Conservation (phyloP, 2,888 invertebrate genomes). For the Dyspetes luteomarginatus region DNA sequence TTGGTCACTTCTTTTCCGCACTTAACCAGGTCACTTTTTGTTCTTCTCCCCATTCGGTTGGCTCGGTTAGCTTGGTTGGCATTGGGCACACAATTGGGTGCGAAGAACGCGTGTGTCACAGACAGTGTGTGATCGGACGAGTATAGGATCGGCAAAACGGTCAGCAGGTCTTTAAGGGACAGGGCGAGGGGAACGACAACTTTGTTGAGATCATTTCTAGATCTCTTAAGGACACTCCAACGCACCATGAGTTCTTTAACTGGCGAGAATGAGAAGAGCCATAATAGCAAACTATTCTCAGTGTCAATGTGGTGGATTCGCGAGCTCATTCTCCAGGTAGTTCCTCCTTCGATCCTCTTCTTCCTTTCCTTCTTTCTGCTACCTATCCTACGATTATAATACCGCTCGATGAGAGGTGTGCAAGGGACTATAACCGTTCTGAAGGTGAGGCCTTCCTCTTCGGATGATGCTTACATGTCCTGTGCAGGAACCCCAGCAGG, state of each 20-base stretch:
- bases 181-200: slow-evolving; percentile 3
- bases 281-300: slow-evolving; percentile 40
- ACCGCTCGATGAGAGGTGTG: slow-evolving; percentile 57
- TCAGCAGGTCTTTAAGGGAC: slow-evolving; percentile 21
- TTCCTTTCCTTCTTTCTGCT: slow-evolving; percentile 64
- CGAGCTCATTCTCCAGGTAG: slow-evolving; percentile 55
- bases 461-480: slow-evolving; percentile 51
- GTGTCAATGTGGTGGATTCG: slow-evolving; percentile 48
- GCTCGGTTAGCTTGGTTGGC: too few species aligned
- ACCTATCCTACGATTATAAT: slow-evolving; percentile 54
- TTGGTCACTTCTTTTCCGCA: too few species aligned
- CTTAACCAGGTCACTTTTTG: too few species aligned
- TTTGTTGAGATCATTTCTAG: slow-evolving; percentile 31
- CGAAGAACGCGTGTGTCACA: too few species aligned
- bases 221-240: slow-evolving; percentile 33
- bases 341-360: slow-evolving; percentile 29
- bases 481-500: slow-evolving; percentile 61
- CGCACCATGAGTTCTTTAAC: slow-evolving; percentile 29
- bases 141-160: neutral
- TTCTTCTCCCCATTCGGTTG: too few species aligned
- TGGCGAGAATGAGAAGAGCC: slow-evolving; percentile 22
- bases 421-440: slow-evolving; percentile 59
- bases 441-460: slow-evolving; percentile 39
- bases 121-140: slow-evolving; percentile 1
- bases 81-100: too few species aligned